Conservation (phyloP, 1,140 invertebrate species). For the Brachionus asplanchnoidis region DNA sequence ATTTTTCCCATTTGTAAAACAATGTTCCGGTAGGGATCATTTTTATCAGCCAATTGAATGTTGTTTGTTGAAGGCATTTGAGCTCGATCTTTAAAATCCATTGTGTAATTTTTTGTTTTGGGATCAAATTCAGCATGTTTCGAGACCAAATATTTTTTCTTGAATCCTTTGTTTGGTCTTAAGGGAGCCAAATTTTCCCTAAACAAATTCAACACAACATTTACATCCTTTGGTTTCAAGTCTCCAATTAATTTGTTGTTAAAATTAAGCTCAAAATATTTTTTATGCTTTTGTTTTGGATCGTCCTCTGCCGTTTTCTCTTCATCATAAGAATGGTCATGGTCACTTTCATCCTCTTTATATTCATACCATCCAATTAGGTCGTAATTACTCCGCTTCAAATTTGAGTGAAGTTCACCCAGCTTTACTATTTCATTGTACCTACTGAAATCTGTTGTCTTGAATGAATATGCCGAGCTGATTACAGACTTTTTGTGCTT, state of each 20-base stretch:
- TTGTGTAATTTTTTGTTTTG: not conserved
- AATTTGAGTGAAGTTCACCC: constrained; percentile 2
- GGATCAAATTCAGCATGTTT: constrained; percentile 30
- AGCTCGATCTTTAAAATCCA: constrained; percentile 18
- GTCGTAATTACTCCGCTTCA: not conserved
- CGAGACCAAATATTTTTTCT: not conserved
- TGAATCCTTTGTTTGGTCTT: not conserved
- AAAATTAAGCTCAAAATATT: constrained; percentile 11
- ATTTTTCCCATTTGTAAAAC: constrained; percentile 18
- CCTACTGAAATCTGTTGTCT: not conserved
- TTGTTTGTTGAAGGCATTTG: constrained; percentile 29
- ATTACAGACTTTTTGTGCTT: not conserved
- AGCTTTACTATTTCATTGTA: not conserved
- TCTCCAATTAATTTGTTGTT: constrained; percentile 8
- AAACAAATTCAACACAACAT: not conserved
- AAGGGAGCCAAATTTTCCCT: not conserved
- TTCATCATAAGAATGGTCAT: not conserved
- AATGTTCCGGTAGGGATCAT: not conserved
- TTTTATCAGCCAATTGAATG: not conserved
- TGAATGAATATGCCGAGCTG: constrained; percentile 1
- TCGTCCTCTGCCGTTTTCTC: not conserved
- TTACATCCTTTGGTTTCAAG: constrained; percentile 3
- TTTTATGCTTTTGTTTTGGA: not conserved
- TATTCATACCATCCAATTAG: not conserved
- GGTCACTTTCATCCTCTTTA: not conserved